Evolutionary conservation across 2,888 invertebrate species (phyloP), one percentile per base, ranked within the genome.

Genomic region (Biston stratarius): DNA sequence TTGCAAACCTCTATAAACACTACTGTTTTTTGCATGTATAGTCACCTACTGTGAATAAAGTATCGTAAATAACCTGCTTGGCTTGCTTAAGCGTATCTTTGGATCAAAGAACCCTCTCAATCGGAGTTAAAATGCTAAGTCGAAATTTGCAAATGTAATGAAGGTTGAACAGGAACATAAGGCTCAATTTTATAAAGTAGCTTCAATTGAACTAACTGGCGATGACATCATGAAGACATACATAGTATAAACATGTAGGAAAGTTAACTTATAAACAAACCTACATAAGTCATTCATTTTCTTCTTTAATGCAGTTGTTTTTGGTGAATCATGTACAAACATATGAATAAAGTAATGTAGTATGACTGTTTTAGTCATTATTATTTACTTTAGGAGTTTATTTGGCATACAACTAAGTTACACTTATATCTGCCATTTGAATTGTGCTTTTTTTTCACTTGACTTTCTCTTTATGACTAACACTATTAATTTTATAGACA

Each of bases 201-300:
- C 62, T 62, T 75, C 80, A 82, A 83, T 83, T 83, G 81, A 73
- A 47, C 67, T 74, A 72, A 65, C 73, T 61, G 40, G 51, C 67
- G 85, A 84, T 85, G 85, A 84, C 85, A 85, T 85, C 85, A 85
- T 80, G 74, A 42, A 63, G 75, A 74, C 73, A 68, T 73, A 72
- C 63, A 73, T 58, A 57, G 51, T 48, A 24, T 9, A 15, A 53
- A 61, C 40, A 52, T 34, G 51, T 40, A 63, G 63, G 70, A 68
- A 68, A 64, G 63, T 61, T 55, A 51, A 12, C 67, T 55, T 47
- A 67, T 55, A 67, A 67, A 60, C 55, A 63, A 63, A 60, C 61
- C 49, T 56, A 40, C 51, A 42, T 33, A 55, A 42, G 24, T 44
- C 55, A 66, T 51, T 40, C 7, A 52, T 51, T 15, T 47, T 62